Evolutionary conservation across 2,888 invertebrate genomes (phyloP).

Genomic region (Amiota communis): DNA sequence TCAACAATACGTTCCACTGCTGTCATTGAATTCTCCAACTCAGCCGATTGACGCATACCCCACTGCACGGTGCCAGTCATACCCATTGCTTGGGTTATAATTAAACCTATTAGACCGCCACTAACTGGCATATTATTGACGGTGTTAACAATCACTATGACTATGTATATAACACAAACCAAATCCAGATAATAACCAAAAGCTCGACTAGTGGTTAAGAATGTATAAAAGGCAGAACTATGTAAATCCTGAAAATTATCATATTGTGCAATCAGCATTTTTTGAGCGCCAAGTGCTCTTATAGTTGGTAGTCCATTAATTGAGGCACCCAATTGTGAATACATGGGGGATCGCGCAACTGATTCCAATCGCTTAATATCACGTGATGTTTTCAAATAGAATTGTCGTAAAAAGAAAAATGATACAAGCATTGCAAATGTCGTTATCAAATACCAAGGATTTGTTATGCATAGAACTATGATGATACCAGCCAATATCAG

Average conservation of each 20-base stretch:
- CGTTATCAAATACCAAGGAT: constrained; percentile 75
- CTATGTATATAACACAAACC: constrained; percentile 89
- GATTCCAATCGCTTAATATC: constrained; percentile 87
- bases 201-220: constrained; percentile 90
- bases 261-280: constrained; percentile 84
- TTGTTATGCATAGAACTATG: constrained; percentile 70
- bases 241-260: constrained; percentile 89
- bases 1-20: constrained; percentile 88
- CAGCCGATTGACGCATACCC: constrained; percentile 94
- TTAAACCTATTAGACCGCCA: constrained; percentile 84
- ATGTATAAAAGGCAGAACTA: constrained; percentile 93
- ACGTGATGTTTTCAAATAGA: constrained; percentile 86
- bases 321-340: constrained; percentile 91
- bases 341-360: constrained; percentile 92
- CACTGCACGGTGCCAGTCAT: constrained; percentile 82
- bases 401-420: constrained; percentile 82
- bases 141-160: constrained; percentile 89
- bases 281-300: constrained; percentile 88
- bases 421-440: constrained; percentile 80
- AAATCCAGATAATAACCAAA: constrained; percentile 96
- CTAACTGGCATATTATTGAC: constrained; percentile 79
- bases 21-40: constrained; percentile 90
- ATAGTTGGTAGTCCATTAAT: constrained; percentile 94
- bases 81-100: constrained; percentile 85
- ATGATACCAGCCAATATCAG: constrained; percentile 83